Evolutionary conservation across 2,113 vertebrate genomes (phyloP), one percentile per base, ranked within the genome.

Genomic region (Panthera leo): DNA sequence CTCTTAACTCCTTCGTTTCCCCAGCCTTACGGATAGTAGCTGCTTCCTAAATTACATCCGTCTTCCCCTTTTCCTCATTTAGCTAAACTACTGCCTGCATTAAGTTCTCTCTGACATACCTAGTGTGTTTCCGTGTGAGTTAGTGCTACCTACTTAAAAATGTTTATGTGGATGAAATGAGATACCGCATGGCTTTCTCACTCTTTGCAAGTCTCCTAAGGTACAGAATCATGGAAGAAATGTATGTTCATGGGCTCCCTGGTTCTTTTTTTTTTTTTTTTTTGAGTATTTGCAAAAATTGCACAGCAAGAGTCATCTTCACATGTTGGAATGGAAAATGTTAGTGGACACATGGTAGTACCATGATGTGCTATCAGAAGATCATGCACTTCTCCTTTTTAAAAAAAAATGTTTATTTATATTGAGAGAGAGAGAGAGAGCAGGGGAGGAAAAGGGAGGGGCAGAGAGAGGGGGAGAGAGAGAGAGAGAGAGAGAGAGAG

Each of bases 401-500:
- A 3, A 61, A 61, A 61, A 61, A 61, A 18, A 61, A 61, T 61
- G 58, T 19, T 61, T 61, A 21, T 61, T 61, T 61, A 8, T 61
- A 61, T 9, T 61, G 58, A 6, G 55, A 6, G 16, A 18, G 55
- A 18, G 55, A 16, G 51, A 53, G 5, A 55, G 53, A 58, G 55
- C 42, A 45, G 42, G 42, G 42, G 42, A 45, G 42, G 42, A 1
- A 45, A 45, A 45, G 7, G 42, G 42, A 45, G 42, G 42, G 42
- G 1, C 7, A 58, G 19, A 21, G 19, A 58, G 55, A 58, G 7
- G 21, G 58, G 1, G 16, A 0, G 16, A n/a, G n/a, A n/a, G n/a
- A n/a, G n/a, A n/a, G n/a, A 5, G 18, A 5, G 53, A 16, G 53
- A 5, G 55, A 58, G 21, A 7, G 58, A 61, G 58, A 23, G 58